phyloP scores from a whole-genome alignment of 2,797 vertebrate genomes.

The Typhlichthys eigenmanni region DNA sequence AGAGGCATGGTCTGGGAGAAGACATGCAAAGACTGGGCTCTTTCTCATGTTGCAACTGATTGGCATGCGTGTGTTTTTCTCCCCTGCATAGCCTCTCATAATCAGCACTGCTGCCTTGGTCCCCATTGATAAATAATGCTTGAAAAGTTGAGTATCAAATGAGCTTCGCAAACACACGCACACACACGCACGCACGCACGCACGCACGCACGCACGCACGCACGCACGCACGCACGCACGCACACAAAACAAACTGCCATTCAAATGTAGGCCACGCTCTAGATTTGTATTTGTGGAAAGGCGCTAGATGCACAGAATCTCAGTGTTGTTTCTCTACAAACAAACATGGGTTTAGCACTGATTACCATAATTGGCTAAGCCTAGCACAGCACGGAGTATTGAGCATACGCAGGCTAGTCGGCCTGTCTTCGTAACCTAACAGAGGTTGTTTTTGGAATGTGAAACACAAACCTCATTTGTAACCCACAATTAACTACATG shows the following conservation, averaged over 20 bases:
- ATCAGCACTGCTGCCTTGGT: constrained; percentile 25
- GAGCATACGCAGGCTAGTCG: constrained; percentile 20
- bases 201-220: not conserved
- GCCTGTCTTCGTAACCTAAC: constrained; percentile 9
- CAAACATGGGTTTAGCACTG: too few species aligned
- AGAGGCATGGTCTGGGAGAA: constrained; percentile 1
- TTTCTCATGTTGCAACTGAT: constrained; percentile 22
- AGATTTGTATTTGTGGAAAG: too few species aligned
- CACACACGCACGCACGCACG: constrained; percentile 19
- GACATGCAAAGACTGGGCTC: constrained; percentile 20
- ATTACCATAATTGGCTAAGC: constrained; percentile 1
- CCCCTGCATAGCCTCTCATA: constrained; percentile 30
- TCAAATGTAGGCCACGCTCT: too few species aligned
- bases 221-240: constrained; percentile 3
- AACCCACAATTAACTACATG: constrained; percentile 21
- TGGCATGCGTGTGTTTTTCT: constrained; percentile 33
- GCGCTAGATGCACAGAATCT: too few species aligned
- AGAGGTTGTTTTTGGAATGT: constrained; percentile 20
- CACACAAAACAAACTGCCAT: not conserved
- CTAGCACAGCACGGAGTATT: constrained; percentile 8
- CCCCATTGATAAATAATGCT: too few species aligned
- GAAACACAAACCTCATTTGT: constrained; percentile 7
- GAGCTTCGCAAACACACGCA: not conserved
- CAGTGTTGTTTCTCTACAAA: too few species aligned
- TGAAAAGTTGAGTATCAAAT: too few species aligned